A percentile compares a stretch with the other conserved stretches of the same genome.
Conservation (phyloP, 2,888 invertebrate genomes). For the Didymodactylos carnosus region DNA sequence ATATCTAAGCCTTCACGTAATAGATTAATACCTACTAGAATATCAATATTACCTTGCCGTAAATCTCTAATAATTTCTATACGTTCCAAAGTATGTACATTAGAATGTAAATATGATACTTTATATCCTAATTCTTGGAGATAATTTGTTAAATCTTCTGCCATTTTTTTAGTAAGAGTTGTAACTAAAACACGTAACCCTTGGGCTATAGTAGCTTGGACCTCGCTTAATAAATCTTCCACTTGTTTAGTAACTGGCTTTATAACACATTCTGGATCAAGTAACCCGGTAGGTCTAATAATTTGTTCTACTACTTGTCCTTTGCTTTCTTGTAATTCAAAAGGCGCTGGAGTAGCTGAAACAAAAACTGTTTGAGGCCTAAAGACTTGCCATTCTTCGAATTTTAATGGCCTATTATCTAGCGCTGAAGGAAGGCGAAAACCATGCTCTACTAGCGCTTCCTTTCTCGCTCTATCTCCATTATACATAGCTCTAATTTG, state of each 20-base stretch:
- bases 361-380: background rate
- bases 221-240: slow-evolving; percentile 9
- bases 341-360: background rate
- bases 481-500: slow-evolving; percentile 17
- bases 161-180: slow-evolving; percentile 18
- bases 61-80: slow-evolving; percentile 16
- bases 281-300: slow-evolving; percentile 11
- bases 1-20: slow-evolving; percentile 18
- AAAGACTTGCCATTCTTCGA: background rate
- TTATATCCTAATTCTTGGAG: slow-evolving; percentile 10
- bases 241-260: background rate
- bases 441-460: slow-evolving; percentile 9
- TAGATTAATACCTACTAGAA: slow-evolving; percentile 18
- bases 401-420: slow-evolving; percentile 14
- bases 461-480: slow-evolving; percentile 6
- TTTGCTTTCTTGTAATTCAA: background rate
- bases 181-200: slow-evolving; percentile 16
- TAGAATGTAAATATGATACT: slow-evolving; percentile 15
- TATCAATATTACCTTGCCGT: slow-evolving; percentile 16
- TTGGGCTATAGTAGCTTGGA: background rate
- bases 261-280: slow-evolving; percentile 4
- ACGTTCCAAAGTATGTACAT: slow-evolving; percentile 16
- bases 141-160: slow-evolving; percentile 18
- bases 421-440: slow-evolving; percentile 10
- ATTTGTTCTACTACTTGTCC: slow-evolving; percentile 9